phyloP scores from a whole-genome alignment of 2,113 vertebrate species.

The Gambusia holbrooki region DNA sequence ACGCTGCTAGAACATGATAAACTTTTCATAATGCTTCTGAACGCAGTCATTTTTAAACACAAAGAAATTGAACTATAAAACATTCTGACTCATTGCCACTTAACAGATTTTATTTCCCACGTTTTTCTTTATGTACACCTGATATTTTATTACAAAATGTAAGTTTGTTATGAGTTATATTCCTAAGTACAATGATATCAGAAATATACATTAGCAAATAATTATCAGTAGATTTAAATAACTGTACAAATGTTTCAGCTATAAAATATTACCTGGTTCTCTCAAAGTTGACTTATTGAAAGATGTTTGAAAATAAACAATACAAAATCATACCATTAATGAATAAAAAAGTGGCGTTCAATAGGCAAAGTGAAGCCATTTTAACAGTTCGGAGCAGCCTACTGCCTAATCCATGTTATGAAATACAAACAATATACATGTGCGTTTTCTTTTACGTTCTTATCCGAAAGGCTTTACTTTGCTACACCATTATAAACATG shows the following conservation, averaged over 20 bases:
- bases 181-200: background rate
- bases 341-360: constrained; percentile 21
- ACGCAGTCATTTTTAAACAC: background rate
- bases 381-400: constrained; percentile 25
- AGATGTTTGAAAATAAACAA: constrained; percentile 44
- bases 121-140: background rate
- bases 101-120: background rate
- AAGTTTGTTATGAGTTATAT: background rate
- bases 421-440: background rate
- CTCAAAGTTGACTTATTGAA: background rate
- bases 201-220: background rate
- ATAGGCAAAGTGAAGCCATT: constrained; percentile 22
- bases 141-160: background rate
- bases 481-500: background rate
- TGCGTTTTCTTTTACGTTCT: background rate
- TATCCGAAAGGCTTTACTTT: background rate
- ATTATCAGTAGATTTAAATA: background rate
- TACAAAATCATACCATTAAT: constrained; percentile 58
- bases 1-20: background rate
- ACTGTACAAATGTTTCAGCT: background rate
- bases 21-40: background rate
- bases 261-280: background rate
- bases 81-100: background rate
- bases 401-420: background rate
- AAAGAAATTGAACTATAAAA: background rate